Base-by-base conservation (phyloP, 2,888 invertebrate species). In the Siphonodentalium dalli region DNA sequence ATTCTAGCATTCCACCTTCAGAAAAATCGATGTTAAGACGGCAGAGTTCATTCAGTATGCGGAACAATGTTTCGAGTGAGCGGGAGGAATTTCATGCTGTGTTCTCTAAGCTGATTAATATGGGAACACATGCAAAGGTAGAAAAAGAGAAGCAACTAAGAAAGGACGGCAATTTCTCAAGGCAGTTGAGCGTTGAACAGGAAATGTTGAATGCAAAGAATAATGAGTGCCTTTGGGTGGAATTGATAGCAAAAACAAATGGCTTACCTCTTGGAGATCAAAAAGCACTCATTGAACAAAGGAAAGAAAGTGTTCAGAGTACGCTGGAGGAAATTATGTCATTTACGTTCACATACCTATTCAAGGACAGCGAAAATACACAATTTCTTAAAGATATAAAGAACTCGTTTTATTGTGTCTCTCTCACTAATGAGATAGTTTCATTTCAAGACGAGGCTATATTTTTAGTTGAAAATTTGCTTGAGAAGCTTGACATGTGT, bases 191-290 rank as follows among this genome's bases (percentile, higher is more conserved):
- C 68, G 87, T 88, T 63, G 93, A 94, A 79, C 92, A 93, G 77
- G 88, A 90, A 58, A 85, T 90, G 37, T 93, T 91, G 90, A 92
- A 92, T 82, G 92, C 90, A 66, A 90, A 92, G 83, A 83, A 92
- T 43, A 92, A 92, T 81, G 93, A 94, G 83, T 85, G 92, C 66
- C 90, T 94, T 68, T 95, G 94, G 94, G 82, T 94, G 67, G 93
- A 93, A 83, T 83, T 95, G 58, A 91, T 91, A 81, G 93, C 93
- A 0, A 88, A 88, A 85, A 47, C 71, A 86, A 63, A 63, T 54
- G 63, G 64, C 18, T 87, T 87, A 1, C 54, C 57, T 31, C 85
- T 88, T 18, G 86, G 88, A 45, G 90, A 90, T 69, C 91, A 92
- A 81, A 92, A 93, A 79, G 86, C 87, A 52, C 89, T 87, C 77